phyloP scores from a whole-genome alignment of 2,888 invertebrate genomes.

The Nebria brevicollis region DNA sequence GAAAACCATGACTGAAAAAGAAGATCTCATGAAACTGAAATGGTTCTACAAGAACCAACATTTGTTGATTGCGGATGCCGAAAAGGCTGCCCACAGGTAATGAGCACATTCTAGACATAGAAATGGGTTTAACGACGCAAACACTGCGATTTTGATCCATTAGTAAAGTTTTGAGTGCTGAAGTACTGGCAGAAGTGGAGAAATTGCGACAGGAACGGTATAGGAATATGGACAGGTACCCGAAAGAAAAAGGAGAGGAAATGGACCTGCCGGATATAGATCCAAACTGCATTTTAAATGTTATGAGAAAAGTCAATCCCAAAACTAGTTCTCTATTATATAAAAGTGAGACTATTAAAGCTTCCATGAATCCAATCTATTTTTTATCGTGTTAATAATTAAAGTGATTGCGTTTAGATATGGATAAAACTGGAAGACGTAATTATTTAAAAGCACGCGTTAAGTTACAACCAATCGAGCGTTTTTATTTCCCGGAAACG shows the following conservation, averaged over 20 bases:
- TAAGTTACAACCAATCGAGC: slow-evolving; percentile 67
- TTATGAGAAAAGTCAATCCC: slow-evolving; percentile 67
- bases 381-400: too few species aligned
- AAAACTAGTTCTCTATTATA: slow-evolving; percentile 63
- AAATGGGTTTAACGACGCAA: too few species aligned
- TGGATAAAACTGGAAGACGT: slow-evolving; percentile 63
- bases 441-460: slow-evolving; percentile 65
- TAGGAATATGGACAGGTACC: slow-evolving; percentile 49
- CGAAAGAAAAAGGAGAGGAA: slow-evolving; percentile 48
- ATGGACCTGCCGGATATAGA: slow-evolving; percentile 50
- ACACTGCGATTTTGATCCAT: neutral
- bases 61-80: slow-evolving; percentile 53
- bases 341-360: slow-evolving; percentile 56
- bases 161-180: slow-evolving; percentile 50
- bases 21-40: slow-evolving; percentile 57
- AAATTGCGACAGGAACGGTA: slow-evolving; percentile 50
- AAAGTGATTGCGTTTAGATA: slow-evolving; percentile 47
- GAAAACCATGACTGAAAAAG: slow-evolving; percentile 53
- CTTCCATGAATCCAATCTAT: too few species aligned
- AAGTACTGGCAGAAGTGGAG: slow-evolving; percentile 55
- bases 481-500: slow-evolving; percentile 66
- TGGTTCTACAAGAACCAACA: slow-evolving; percentile 61
- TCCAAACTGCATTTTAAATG: slow-evolving; percentile 50
- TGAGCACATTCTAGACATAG: too few species aligned
- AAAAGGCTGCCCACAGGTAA: slow-evolving; percentile 21